A percentile compares a stretch with the other conserved stretches of the same genome.
phyloP scores from a whole-genome alignment of 2,113 vertebrate species.

The Chamaetylas fuelleborni region DNA sequence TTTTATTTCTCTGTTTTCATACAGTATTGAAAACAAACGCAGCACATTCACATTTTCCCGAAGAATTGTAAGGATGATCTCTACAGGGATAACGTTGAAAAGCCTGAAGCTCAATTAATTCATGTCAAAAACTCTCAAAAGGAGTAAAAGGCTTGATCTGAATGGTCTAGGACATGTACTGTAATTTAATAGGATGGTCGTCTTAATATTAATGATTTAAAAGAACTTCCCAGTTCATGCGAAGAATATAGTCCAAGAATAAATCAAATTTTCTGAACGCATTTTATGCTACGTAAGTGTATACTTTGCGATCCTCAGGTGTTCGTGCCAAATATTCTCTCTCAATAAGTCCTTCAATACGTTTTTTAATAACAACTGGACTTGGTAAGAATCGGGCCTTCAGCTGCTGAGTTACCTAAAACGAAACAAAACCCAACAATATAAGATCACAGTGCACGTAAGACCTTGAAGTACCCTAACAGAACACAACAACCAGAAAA shows the following conservation, averaged over 20 bases:
- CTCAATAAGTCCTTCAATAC: slow-evolving; percentile 99
- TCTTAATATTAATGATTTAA: slow-evolving; percentile 87
- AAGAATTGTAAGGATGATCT: slow-evolving; percentile 92
- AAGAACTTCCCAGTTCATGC: slow-evolving; percentile 96
- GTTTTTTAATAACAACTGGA: slow-evolving; percentile 98
- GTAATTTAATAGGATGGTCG: slow-evolving; percentile 85
- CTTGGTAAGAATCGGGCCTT: slow-evolving; percentile 94
- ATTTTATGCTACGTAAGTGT: slow-evolving; percentile 97
- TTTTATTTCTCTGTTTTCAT: slow-evolving; percentile 86
- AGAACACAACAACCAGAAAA: neutral
- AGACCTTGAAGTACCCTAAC: neutral
- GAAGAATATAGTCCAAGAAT: slow-evolving; percentile 87
- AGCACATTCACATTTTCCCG: slow-evolving; percentile 96
- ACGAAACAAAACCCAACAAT: neutral
- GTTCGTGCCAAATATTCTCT: slow-evolving; percentile 98
- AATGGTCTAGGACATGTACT: slow-evolving; percentile 90
- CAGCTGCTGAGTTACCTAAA: slow-evolving; percentile 95
- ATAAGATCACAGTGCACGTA: neutral
- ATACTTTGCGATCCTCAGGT: slow-evolving; percentile 97
- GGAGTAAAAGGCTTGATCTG: slow-evolving; percentile 86
- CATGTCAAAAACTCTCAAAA: slow-evolving; percentile 88
- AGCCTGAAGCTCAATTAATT: slow-evolving; percentile 90
- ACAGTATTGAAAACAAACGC: slow-evolving; percentile 94
- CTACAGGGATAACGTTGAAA: slow-evolving; percentile 92
- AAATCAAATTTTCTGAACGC: slow-evolving; percentile 78